phyloP scores from a whole-genome alignment of 2,113 vertebrate genomes.

The Columbina picui region DNA sequence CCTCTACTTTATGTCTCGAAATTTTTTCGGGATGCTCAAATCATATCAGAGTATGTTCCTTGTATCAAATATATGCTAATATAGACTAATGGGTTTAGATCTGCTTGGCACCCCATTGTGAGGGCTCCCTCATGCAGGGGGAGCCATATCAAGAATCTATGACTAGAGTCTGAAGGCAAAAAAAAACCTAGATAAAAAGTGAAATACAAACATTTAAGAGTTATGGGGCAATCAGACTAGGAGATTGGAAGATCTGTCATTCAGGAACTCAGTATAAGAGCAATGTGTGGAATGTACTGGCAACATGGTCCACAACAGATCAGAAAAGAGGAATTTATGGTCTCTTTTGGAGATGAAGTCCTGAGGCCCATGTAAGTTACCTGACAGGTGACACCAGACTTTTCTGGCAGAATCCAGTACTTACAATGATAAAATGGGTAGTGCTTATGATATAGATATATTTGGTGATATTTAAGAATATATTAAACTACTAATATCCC shows the following conservation, averaged over 20 bases:
- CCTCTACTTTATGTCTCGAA: background rate
- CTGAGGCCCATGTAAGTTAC: background rate
- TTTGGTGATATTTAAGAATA: background rate
- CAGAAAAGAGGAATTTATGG: background rate
- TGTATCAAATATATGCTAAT: background rate
- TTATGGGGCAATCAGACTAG: background rate
- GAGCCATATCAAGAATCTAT: background rate
- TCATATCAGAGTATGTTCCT: background rate
- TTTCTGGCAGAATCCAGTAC: background rate
- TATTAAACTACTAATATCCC: background rate
- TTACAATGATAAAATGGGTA: background rate
- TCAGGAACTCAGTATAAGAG: background rate
- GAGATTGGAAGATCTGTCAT: background rate
- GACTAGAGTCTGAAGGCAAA: background rate
- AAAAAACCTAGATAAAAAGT: background rate
- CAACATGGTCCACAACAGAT: rapidly evolving
- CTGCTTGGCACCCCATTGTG: background rate
- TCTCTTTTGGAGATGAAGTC: background rate
- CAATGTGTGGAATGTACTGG: background rate
- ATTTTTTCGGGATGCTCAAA: background rate
- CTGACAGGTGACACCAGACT: background rate
- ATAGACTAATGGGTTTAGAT: background rate
- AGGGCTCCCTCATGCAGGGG: background rate
- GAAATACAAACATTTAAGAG: background rate
- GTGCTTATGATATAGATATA: background rate